These are phyloP conservation scores for Trachurus trachurus DNA, from an alignment of 2,797 vertebrate species.

Conservation along the genomic window DNA sequence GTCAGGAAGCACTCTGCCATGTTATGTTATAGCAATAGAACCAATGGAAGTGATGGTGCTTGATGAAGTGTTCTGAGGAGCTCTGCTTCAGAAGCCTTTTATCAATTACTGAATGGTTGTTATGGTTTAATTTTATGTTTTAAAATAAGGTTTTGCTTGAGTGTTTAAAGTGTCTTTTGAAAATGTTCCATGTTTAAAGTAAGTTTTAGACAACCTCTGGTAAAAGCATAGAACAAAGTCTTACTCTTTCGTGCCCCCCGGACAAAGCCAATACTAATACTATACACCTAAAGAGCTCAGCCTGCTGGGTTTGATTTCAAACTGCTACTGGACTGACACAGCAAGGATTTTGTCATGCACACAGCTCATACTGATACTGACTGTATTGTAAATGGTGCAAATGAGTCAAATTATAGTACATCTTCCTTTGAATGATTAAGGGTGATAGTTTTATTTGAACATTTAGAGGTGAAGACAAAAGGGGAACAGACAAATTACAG, in stretches of 20 bases:
- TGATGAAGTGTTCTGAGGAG: neutral
- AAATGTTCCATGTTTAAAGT: neutral
- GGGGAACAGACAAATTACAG: neutral
- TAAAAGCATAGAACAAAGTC: neutral
- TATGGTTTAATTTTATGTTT: neutral
- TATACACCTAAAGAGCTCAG: neutral
- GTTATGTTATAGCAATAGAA: conserved; percentile 4
- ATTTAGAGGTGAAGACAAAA: neutral
- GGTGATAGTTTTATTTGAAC: neutral
- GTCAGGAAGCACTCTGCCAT: neutral
- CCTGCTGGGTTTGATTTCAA: neutral
- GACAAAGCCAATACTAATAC: neutral
- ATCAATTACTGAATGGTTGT: neutral
- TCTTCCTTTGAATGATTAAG: neutral
- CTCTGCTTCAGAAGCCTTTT: neutral
- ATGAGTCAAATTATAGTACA: neutral
- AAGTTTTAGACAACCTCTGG: neutral
- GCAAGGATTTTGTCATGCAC: neutral
- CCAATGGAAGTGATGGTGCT: conserved; percentile 2
- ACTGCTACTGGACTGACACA: neutral
- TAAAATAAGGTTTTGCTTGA: neutral
- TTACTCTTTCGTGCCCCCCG: neutral
- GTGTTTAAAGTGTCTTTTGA: neutral
- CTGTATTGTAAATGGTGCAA: neutral
- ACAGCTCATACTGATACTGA: neutral